Base-by-base conservation (phyloP, 2,888 invertebrate genomes). In the Ethmia dodecea region DNA sequence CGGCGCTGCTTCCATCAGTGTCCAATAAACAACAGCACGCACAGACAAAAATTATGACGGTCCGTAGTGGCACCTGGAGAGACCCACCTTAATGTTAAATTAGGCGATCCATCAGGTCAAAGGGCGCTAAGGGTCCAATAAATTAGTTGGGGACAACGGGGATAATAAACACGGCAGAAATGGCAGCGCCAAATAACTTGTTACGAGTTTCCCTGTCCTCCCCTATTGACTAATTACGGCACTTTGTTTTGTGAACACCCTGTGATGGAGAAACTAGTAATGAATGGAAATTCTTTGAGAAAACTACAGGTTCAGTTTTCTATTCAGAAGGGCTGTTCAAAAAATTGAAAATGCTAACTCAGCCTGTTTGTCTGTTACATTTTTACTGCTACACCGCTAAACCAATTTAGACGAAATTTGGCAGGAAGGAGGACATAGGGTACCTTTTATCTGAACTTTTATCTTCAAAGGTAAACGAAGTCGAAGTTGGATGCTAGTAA, bases 71-170 rank as follows among this genome's bases (percentile, higher is more conserved):
- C 48, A 57, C 53, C 62, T 62, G 43, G 51, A 59, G 60, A 44
- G 11, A 47, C 46, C 58, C 61, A 60, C 72, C 71, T 74, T 79
- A 79, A 81, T 77, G 78, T 72, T 74, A 78, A 83, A 86, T 86
- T 79, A 83, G 83, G 80, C 64, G 69, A 84, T 84, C 75, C 77
- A 75, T 84, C 83, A 53, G 64, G 55, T 56, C 68, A 66, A 62
- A 75, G 77, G 80, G 78, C 73, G 80, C 54, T 75, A 74, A 76
- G 79, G 77, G 74, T 53, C 60, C 72, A 61, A 81, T 84, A 84
- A 84, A 83, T 83, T 78, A 80, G 67, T 73, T 74, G 80, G 78
- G 83, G 83, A 83, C 83, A 81, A 60, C 60, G 40, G 70, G 75
- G 75, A 75, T 81, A 80, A 83, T 83, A 81, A 79, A 81, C 79